Conservation (phyloP, 2,888 invertebrate genomes). For the Rambutsinella grinnellia region DNA sequence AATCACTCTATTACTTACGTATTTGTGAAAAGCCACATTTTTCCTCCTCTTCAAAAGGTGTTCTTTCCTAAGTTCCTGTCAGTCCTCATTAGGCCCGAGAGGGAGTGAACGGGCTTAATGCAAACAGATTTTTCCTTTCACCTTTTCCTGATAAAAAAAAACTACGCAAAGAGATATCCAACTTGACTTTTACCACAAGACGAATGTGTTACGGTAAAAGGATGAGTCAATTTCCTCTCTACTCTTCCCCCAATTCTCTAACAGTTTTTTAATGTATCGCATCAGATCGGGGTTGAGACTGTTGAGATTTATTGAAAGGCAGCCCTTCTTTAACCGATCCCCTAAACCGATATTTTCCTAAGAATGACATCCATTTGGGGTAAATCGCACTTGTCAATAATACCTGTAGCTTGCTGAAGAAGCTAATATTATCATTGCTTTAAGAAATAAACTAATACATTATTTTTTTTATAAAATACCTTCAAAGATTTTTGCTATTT, state of each 20-base stretch:
- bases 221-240: constrained; percentile 19
- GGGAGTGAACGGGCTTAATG: background rate
- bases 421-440: too few relatives aligned
- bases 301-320: constrained; percentile 46
- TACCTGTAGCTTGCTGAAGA: constrained; percentile 29
- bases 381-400: constrained; percentile 7
- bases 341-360: constrained; percentile 2
- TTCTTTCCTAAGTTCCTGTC: constrained; percentile 47
- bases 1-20: constrained; percentile 40
- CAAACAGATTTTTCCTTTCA: too few relatives aligned
- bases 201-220: background rate
- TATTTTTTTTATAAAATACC: background rate
- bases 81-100: constrained; percentile 40
- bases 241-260: background rate
- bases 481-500: background rate
- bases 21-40: background rate
- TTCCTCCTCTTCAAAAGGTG: background rate
- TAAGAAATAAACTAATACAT: background rate
- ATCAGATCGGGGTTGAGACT: too few relatives aligned
- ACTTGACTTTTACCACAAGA: background rate
- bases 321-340: constrained; percentile 20
- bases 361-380: background rate
- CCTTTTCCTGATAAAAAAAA: background rate
- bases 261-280: too few relatives aligned
- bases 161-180: background rate